phyloP scores from a whole-genome alignment of 2,797 vertebrate genomes.

The Margarornis squamiger region DNA sequence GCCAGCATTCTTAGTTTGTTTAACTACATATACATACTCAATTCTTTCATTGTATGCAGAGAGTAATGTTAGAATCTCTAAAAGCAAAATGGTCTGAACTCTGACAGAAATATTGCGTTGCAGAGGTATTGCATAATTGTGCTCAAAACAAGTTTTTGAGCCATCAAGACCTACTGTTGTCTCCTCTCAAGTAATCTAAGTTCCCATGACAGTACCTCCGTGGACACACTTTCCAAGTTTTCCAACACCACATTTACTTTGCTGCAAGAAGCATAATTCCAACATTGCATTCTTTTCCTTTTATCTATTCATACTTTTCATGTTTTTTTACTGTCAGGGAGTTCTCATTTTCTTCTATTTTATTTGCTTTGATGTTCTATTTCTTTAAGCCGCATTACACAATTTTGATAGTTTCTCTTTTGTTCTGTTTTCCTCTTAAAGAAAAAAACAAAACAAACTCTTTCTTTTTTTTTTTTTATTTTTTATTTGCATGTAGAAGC shows the following conservation, averaged over 20 bases:
- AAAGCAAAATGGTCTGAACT: neutral
- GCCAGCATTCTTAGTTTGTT: neutral
- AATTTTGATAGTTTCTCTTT: neutral
- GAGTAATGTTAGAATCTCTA: neutral
- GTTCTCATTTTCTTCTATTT: neutral
- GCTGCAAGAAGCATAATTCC: neutral
- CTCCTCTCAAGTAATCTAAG: neutral
- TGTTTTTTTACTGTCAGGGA: neutral
- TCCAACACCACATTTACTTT: neutral
- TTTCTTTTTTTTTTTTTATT: neutral
- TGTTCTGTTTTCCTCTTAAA: neutral
- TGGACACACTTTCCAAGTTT: neutral
- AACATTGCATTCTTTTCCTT: neutral
- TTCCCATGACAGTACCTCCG: neutral
- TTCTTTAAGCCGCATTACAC: neutral
- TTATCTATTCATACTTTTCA: neutral
- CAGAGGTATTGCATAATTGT: neutral
- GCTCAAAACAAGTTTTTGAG: neutral
- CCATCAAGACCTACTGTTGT: neutral
- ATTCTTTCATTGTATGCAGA: neutral
- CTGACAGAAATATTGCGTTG: neutral
- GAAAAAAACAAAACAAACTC: neutral
- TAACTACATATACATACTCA: neutral
- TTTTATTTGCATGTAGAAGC: neutral
- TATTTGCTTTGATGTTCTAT: neutral